Evolutionary conservation across 2,888 invertebrate genomes (phyloP), one percentile per base, ranked within the genome.

Genomic region (Labia minor): DNA sequence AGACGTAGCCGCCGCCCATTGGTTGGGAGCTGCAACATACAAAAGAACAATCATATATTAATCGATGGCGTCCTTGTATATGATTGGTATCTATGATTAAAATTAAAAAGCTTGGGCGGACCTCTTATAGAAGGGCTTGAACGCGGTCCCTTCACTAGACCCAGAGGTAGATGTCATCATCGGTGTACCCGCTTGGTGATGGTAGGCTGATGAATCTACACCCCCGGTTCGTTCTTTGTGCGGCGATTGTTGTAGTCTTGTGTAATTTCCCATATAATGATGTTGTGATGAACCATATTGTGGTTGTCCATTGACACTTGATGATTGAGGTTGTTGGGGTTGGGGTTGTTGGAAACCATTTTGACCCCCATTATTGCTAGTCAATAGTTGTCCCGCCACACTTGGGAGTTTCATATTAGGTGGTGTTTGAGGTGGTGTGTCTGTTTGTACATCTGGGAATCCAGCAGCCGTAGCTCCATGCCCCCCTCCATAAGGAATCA

Each of bases 351-450:
- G 67, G 61, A 20, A 66, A 4, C 67, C 67, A 11, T 62, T 21
- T 33, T 37, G 62, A 11, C 21, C 64, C 14, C 65, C 65, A 3
- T 14, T 49, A 16, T 49, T 49, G n/a, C 49, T 14, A 61, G 71
- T 67, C 68, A 70, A 84, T 73, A 88, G 83, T 74, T 85, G 87
- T 78, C 86, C 86, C 77, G 86, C 85, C 73, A 87, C 88, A 78
- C 87, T 89, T 75, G 90, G 88, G 75, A 92, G 84, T 80, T 93
- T 93, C 90, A 93, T 90, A 81, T 90, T 93, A 77, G 94, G 94
- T 72, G 94, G 94, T 72, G 94, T 95, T 80, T 94, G 93, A 37
- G 93, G 93, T 73, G 93, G 94, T 71, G 94, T 94, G 80, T 94
- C 94, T 73, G 90, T 85, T 76, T 81, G 89, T 87, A 78, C 92